Conservation (phyloP, 1,140 invertebrate genomes). For the Zophobas atratus region DNA sequence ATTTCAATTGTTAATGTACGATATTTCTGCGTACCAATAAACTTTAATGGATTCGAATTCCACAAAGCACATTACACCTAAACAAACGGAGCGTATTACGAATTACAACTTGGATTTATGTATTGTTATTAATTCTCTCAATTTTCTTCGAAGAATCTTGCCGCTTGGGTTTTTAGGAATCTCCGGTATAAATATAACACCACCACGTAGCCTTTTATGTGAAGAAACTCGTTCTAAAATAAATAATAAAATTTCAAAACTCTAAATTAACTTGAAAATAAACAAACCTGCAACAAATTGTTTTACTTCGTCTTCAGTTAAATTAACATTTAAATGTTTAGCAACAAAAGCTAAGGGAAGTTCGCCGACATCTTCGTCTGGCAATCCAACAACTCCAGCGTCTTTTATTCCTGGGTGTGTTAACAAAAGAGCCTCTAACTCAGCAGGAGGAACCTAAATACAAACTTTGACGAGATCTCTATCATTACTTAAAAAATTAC, state of each 20-base stretch:
- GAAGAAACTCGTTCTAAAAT: slow-evolving; percentile 75
- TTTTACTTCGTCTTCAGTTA: slow-evolving; percentile 70
- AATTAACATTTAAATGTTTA: slow-evolving; percentile 65
- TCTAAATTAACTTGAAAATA: too few species aligned
- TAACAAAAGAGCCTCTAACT: slow-evolving; percentile 81
- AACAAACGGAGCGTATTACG: too few species aligned
- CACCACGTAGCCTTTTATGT: slow-evolving; percentile 79
- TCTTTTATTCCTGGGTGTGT: slow-evolving; percentile 79
- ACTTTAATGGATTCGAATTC: too few species aligned
- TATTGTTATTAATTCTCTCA: too few species aligned
- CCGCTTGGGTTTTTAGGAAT: slow-evolving; percentile 83
- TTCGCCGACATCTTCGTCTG: slow-evolving; percentile 78
- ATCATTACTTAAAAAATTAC: not conserved
- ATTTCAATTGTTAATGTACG: too few species aligned
- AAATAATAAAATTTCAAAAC: too few species aligned
- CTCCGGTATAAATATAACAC: slow-evolving; percentile 77
- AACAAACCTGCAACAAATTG: slow-evolving; percentile 71
- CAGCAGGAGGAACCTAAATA: slow-evolving; percentile 79
- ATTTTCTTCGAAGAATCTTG: too few species aligned
- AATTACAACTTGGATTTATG: too few species aligned
- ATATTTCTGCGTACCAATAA: too few species aligned
- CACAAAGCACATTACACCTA: too few species aligned
- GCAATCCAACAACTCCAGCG: slow-evolving; percentile 81
- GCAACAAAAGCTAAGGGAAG: slow-evolving; percentile 81
- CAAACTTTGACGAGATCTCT: not conserved